A percentile compares a stretch with the other conserved stretches of the same genome.
These are phyloP conservation scores for Oikopleura albicans DNA, from an alignment of 23 tunicate genomes.

Conservation along the genomic window DNA sequence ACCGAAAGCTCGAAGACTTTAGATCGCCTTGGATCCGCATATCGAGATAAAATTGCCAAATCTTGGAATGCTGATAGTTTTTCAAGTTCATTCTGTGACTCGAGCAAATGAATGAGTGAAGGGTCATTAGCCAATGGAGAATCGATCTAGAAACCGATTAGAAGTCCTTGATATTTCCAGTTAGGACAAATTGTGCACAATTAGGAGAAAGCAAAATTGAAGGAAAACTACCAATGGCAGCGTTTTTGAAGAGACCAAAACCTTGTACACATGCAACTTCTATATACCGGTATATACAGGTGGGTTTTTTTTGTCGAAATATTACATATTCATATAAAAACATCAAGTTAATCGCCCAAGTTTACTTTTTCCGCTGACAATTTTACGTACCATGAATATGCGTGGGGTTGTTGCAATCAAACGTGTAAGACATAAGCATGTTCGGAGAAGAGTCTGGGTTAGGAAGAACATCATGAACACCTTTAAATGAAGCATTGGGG, in stretches of 20 bases:
- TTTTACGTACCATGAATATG: neutral
- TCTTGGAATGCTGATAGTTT: constrained; percentile 9
- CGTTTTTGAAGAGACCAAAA: no score
- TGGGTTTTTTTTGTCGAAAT: no score
- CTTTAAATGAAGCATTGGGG: neutral
- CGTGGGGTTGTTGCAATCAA: constrained; percentile 11
- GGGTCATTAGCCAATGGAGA: neutral
- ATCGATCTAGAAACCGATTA: constrained; percentile 2
- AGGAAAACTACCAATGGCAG: no score
- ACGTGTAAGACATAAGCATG: neutral
- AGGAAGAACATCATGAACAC: neutral
- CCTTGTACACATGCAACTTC: no score
- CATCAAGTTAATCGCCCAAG: no score
- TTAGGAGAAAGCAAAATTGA: no score
- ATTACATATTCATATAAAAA: no score
- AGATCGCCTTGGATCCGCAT: neutral
- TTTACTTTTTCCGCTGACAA: no score
- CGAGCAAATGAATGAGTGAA: neutral
- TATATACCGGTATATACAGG: no score
- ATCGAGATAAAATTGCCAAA: constrained; percentile 2
- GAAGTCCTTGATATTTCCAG: no score
- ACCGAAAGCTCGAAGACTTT: neutral
- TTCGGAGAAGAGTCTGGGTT: neutral
- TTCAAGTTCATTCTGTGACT: neutral
- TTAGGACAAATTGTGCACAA: no score